Evolutionary conservation across 2,888 invertebrate genomes (phyloP), one percentile per base, ranked within the genome.

Genomic region (Calephelis perditalis): DNA sequence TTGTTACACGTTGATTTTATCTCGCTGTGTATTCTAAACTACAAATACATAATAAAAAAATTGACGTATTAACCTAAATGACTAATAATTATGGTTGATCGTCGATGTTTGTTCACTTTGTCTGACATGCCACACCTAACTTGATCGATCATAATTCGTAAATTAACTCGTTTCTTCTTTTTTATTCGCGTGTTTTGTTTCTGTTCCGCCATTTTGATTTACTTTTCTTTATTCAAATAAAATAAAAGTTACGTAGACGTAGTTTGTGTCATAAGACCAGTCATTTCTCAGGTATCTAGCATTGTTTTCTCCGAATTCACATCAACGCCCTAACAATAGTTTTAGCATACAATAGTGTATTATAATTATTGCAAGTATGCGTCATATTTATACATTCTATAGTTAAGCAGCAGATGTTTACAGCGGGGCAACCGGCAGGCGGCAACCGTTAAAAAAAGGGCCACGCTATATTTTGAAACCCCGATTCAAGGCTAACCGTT

Each of bases 401-500:
- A 49, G 10, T 36, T 56, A 12, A 44, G 11, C 43, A 49, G 56
- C 44, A 59, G 40, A 43, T 35, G 45, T 57, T 63, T 62, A 49
- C 55, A 54, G 62, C 57, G 11, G 36, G n/a, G 10, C 61, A 58
- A 57, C 36, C 47, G 59, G 63, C 61, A 59, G 56, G 26, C 47
- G 59, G 63, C 65, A 70, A 73, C 79, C 82, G 84, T 83, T 84
- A 77, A 66, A 67, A 75, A 68, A 73, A 72, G 73, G 79, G 77
- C 68, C 68, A 74, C 73, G 76, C 77, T 76, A 71, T 63, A 40
- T 40, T 40, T 76, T 79, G 75, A 75, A 75, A 76, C 72, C 70
- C 70, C 63, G 63, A 67, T 78, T 83, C 85, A 85, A 84, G 85
- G 46, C 73, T 77, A 68, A 61, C 82, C 83, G 82, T 84, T 82